Evolutionary conservation across 2,113 vertebrate species (phyloP).

Genomic region (Neofelis nebulosa): DNA sequence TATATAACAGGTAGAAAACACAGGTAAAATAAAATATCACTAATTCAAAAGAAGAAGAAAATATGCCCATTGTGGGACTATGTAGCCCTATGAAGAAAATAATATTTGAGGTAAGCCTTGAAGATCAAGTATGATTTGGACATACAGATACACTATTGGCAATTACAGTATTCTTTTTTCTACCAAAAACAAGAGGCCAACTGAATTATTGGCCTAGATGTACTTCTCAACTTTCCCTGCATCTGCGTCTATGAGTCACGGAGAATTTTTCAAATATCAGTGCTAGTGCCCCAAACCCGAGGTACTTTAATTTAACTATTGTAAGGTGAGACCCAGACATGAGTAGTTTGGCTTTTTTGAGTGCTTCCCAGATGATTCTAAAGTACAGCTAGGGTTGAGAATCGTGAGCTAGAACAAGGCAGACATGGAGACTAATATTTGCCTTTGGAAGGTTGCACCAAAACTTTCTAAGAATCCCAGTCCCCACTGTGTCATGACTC

Average conservation of each 20-base stretch:
- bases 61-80: background rate
- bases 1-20: background rate
- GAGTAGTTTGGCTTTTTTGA: background rate
- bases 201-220: background rate
- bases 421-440: background rate
- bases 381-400: background rate
- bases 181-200: background rate
- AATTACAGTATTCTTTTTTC: background rate
- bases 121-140: background rate
- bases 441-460: background rate
- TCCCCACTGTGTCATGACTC: background rate
- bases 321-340: background rate
- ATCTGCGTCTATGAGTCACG: background rate
- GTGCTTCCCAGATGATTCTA: background rate
- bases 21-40: background rate
- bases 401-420: background rate
- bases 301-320: constrained; percentile 23
- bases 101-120: constrained; percentile 20
- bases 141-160: background rate
- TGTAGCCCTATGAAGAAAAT: background rate
- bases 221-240: background rate
- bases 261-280: background rate
- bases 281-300: background rate
- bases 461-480: background rate
- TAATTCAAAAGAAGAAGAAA: constrained; percentile 2